Evolutionary conservation across 2,113 vertebrate genomes (phyloP), one percentile per base, ranked within the genome.

Genomic region (Lagopus muta): DNA sequence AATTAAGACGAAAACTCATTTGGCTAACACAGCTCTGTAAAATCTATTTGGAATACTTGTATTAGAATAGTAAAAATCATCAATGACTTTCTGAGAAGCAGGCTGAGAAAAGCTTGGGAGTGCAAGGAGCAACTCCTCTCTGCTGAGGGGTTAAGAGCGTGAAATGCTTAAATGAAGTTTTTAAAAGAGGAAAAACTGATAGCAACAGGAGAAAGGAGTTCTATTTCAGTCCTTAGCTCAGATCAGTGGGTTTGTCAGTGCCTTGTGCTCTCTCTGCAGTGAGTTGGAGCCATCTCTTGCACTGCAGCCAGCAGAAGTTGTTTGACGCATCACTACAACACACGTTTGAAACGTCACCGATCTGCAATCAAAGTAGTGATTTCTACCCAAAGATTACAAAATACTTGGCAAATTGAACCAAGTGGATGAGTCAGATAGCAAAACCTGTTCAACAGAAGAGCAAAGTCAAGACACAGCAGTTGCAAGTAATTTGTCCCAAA

Each of bases 401-500:
- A 88, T 61, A 67, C 38, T 88, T 81, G 76, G 61, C 52, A 76
- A 94, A 69, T 15, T 42, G 30, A 52, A 28, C 69, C 69, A 36
- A 86, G 52, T 47, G 61, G 61, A 81, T 95, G 88, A 95, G 85
- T 91, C 93, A 94, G 72, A 65, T 17, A 83, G 79, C 57, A 88
- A 93, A 96, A 92, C 87, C 82, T 88, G 85, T 83, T 76, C 48
- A 69, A 89, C 76, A 64, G 47, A 89, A 76, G 72, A 91, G 50
- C 67, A 71, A 77, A 91, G 82, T 91, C 73, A 89, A 95, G 66
- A 76, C 82, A 81, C 65, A 95, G 86, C 93, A 84, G 47, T 95
- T 90, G 88, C 54, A 75, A 94, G 54, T 95, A 94, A 94, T 88
- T 88, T 94, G 88, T 96, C 89, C 88, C 89, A 96, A 92, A 95